Evolutionary conservation across 2,113 vertebrate genomes (phyloP), one percentile per base, ranked within the genome.

Genomic region (Lampris incognitus): DNA sequence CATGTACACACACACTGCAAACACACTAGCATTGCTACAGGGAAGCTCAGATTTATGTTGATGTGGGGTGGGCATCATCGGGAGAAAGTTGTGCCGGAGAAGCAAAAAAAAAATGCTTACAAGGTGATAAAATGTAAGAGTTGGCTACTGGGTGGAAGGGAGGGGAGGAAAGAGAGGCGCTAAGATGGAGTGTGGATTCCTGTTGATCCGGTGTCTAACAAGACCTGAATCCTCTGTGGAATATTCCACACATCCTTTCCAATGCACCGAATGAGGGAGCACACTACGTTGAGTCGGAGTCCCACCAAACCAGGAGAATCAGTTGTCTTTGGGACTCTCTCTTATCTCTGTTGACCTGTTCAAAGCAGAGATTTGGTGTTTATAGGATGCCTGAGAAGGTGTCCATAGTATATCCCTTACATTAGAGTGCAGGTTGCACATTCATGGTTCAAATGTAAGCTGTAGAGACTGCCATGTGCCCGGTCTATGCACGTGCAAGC

Each of bases 151-250:
- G 5, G 46, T 59, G 69, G 13, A 39, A 13, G 56, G 6, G 62
- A 37, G 36, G 41, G 38, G 44, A 65, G 41, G 51, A 38, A 50
- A 1, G 51, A 36, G 40, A 38, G 44, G 2, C 51, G 81, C 6
- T 8, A 10, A 10, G 59, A 10, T 62, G 59, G 37, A 40, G 52
- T 41, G 48, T 36, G 73, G 76, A 55, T 77, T 81, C 87, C 83
- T 82, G 67, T 81, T 74, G 85, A 91, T 85, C 60, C 69, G 68
- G 74, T 77, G 74, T 76, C 85, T 88, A 88, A 85, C 74, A 66
- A 54, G 63, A 79, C 70, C 74, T 57, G 24, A 24, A 24, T 24
- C 24, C 70, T 66, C 58, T 56, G 49, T 58, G 9, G 70, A 1
- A 7, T 39, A 9, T 54, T 55, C 49, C 5, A 58, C 68, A 64